phyloP scores from a whole-genome alignment of 2,797 vertebrate genomes.

The Pteronotus mesoamericanus region DNA sequence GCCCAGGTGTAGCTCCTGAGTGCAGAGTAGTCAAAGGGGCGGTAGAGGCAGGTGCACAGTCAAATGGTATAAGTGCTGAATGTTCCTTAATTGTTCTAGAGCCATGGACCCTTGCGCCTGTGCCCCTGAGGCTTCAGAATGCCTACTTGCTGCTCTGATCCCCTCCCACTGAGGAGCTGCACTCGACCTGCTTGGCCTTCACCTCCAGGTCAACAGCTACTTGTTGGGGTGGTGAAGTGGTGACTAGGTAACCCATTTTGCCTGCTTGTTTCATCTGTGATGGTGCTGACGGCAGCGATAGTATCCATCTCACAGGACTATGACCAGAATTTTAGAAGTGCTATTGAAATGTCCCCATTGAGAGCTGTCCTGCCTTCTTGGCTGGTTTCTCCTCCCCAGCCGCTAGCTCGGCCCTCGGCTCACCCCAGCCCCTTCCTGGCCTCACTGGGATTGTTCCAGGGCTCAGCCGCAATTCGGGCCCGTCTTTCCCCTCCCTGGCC shows the following conservation, averaged over 20 bases:
- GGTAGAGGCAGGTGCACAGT: not conserved
- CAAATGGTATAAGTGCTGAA: not conserved
- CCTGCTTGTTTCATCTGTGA: not conserved
- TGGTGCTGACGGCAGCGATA: not conserved
- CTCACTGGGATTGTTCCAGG: not conserved
- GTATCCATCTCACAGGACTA: not conserved
- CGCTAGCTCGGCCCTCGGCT: not conserved
- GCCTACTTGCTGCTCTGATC: too few relatives aligned
- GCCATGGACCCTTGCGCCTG: not conserved
- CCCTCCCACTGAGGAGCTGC: not conserved
- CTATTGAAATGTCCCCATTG: not conserved
- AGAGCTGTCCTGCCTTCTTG: not conserved
- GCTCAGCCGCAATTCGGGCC: rapidly evolving
- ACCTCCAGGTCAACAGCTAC: not conserved
- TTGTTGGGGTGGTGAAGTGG: not conserved
- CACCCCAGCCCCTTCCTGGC: not conserved
- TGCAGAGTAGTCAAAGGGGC: not conserved
- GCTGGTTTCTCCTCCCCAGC: constrained; percentile 73
- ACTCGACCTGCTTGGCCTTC: not conserved
- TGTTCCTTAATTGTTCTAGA: not conserved
- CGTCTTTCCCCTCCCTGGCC: not conserved
- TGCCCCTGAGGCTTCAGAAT: not conserved
- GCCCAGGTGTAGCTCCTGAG: not conserved
- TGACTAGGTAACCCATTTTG: not conserved
- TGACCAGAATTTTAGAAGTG: not conserved